These are phyloP conservation scores for Heliconius nattereri DNA, from an alignment of 1,140 invertebrate species.

Conservation along the genomic window DNA sequence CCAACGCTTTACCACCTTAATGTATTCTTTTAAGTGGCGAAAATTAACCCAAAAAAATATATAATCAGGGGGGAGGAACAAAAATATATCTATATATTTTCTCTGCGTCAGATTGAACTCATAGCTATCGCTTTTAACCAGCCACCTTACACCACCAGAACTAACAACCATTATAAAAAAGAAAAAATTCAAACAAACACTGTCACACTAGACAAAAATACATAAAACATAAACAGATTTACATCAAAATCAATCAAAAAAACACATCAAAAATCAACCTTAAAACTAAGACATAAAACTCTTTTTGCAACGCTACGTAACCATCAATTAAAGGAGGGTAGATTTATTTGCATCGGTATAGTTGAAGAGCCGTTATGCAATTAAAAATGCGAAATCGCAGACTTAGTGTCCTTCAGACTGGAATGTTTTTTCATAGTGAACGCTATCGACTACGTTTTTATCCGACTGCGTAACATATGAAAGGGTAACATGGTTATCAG, in stretches of 20 bases:
- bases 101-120: background rate
- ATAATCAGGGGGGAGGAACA: too few relatives aligned
- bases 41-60: too few relatives aligned
- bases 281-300: background rate
- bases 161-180: background rate
- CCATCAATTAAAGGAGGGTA: slow-evolving; percentile 20
- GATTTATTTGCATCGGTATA: slow-evolving; percentile 18
- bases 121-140: background rate
- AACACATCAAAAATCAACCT: background rate
- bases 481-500: too few relatives aligned
- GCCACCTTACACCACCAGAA: background rate
- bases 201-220: background rate
- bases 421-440: slow-evolving; percentile 15
- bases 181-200: background rate
- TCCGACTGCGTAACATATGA: too few relatives aligned
- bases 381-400: slow-evolving; percentile 24
- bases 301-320: background rate
- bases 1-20: too few relatives aligned
- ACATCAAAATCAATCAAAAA: background rate
- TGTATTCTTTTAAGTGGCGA: too few relatives aligned
- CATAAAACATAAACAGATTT: background rate
- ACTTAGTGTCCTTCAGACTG: slow-evolving; percentile 26
- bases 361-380: slow-evolving; percentile 21
- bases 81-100: too few relatives aligned
- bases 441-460: background rate